Evolutionary conservation across 2,797 vertebrate genomes (phyloP), one percentile per base, ranked within the genome.

Genomic region (Gobionotothen gibberifrons): DNA sequence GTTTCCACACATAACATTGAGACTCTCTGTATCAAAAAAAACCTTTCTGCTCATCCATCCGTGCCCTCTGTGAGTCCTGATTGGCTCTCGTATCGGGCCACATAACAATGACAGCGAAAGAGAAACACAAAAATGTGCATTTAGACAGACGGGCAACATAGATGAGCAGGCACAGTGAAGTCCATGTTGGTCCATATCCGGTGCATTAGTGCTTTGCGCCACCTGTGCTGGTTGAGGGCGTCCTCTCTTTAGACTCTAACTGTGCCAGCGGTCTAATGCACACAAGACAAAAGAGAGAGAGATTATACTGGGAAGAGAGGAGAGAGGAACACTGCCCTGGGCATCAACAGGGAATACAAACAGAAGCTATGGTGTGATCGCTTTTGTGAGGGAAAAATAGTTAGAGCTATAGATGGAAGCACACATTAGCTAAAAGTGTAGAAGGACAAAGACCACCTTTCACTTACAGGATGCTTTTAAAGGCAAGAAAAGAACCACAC

Each of bases 381-480:
- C 82, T 69, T 84, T 72, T 70, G 73, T 57, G 51, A 57, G 32
- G 40, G 76, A 70, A 73, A 78, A 80, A 66, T 63, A 58, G 56
- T 66, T 64, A 9, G 67, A 57, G 72, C 71, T 85, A 62, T 61
- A 85, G 15, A 85, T 44, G 66, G 53, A 22, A 59, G 65, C 40
- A 17, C 60, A 69, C 74, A 78, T 82, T 78, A 68, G 73, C 79
- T 70, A 4, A 15, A 32, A 76, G 78, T 74, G 83, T 11, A 68
- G 78, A 70, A 51, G 65, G 9, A 87, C 78, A 90, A 88, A 87
- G 84, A 54, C 5, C 9, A 63, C 66, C 84, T 85, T 92, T 89
- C 72, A 88, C 70, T 82, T 64, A 72, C 72, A 80, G 55, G 75
- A 84, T 74, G 81, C 78, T 89, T 82, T 87, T 84, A 81, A 81